Conservation (phyloP, 1,140 invertebrate genomes). For the Caenorhabditis inopinata region DNA sequence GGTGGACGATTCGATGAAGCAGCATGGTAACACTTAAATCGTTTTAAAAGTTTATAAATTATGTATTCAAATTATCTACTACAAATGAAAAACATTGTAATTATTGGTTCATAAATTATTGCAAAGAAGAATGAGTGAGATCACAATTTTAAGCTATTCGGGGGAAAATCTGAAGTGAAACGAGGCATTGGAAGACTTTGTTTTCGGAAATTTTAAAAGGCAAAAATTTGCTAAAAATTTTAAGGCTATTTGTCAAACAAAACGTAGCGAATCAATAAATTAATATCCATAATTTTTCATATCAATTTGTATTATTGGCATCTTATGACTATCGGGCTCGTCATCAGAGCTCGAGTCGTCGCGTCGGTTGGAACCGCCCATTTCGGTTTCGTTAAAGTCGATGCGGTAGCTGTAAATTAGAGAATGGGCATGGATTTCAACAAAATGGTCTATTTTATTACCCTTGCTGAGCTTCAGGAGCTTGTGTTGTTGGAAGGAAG, state of each 20-base stretch:
- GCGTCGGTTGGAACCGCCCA: constrained; percentile 40
- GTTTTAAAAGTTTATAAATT: too few species aligned
- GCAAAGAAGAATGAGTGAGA: constrained; percentile 3
- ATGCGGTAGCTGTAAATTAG: constrained; percentile 53
- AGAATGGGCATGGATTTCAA: too few species aligned
- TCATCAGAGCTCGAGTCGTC: constrained; percentile 60
- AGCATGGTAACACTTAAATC: too few species aligned
- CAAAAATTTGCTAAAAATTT: neutral
- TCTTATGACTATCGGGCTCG: constrained; percentile 53
- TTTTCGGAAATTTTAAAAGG: neutral
- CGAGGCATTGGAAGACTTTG: constrained; percentile 13
- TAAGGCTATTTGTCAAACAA: neutral
- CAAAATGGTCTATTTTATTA: too few species aligned
- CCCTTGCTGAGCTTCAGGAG: constrained; percentile 56
- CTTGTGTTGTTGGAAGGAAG: constrained; percentile 56
- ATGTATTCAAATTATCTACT: too few species aligned
- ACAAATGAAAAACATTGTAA: neutral
- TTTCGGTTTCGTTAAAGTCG: constrained; percentile 48
- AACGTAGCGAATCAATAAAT: neutral
- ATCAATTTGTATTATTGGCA: constrained; percentile 63
- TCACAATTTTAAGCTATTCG: constrained; percentile 18
- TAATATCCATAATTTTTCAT: constrained; percentile 66
- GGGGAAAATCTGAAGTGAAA: neutral
- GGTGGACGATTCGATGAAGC: too few species aligned
- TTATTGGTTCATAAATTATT: constrained; percentile 26